Percentiles rank a stretch among this genome's conserved stretches.
Evolutionary conservation across 2,113 vertebrate genomes (phyloP).

Genomic region (Cavia aperea): DNA sequence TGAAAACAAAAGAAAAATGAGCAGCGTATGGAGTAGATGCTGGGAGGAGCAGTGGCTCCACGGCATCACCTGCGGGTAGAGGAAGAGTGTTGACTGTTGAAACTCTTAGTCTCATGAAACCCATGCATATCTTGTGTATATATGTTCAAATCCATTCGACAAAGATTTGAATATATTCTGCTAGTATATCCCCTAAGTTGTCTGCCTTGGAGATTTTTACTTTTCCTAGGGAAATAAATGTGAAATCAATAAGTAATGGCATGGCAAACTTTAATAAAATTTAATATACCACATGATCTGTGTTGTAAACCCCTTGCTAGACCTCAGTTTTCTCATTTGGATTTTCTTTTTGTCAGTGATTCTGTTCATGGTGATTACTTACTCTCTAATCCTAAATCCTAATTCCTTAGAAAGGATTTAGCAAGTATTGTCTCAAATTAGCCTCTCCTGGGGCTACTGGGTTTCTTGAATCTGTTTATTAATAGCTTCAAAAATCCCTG

Average conservation of each 20-base stretch:
- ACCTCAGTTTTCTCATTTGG: neutral
- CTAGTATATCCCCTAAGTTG: neutral
- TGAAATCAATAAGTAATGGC: neutral
- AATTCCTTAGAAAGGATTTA: slow-evolving; percentile 31
- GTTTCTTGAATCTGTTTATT: slow-evolving; percentile 22
- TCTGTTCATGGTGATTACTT: neutral
- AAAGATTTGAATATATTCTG: neutral
- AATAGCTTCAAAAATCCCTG: neutral
- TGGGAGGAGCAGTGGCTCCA: fast-evolving
- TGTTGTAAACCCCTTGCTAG: neutral
- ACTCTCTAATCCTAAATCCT: neutral
- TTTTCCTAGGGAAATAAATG: slow-evolving; percentile 9
- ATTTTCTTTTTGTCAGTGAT: neutral
- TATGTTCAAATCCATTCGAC: neutral
- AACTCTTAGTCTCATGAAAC: neutral
- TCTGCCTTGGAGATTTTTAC: neutral
- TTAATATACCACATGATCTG: neutral
- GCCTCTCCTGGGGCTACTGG: neutral
- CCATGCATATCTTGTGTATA: neutral
- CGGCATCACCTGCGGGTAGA: neutral
- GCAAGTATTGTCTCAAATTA: neutral
- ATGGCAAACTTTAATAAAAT: neutral
- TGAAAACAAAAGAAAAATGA: neutral
- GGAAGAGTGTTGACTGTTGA: neutral
- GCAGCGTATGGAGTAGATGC: neutral